These are phyloP conservation scores for Sipha maydis DNA, from an alignment of 2,888 invertebrate species.

Conservation along the genomic window DNA sequence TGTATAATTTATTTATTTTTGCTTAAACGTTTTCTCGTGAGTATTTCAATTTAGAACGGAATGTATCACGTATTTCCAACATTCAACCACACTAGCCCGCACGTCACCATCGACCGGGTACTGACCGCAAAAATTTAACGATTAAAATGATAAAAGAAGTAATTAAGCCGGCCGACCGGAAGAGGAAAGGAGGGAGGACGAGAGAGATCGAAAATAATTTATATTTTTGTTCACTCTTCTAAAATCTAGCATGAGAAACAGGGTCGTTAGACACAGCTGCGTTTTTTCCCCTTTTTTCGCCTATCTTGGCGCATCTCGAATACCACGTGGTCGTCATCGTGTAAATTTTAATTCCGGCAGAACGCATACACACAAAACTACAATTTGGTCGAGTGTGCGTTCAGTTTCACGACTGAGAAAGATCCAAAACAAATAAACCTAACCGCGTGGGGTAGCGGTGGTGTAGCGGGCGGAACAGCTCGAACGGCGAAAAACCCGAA, in stretches of 20 bases:
- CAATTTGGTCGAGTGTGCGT: background rate
- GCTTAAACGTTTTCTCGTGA: background rate
- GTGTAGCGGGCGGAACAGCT: background rate
- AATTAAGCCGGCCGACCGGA: too few species aligned
- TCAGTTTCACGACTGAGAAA: constrained; percentile 1
- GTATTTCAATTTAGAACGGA: background rate
- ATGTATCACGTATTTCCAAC: too few species aligned
- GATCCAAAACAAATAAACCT: constrained; percentile 38
- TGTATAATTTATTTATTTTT: background rate
- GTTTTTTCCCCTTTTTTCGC: constrained; percentile 22
- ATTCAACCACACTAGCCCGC: too few species aligned
- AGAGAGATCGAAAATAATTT: too few species aligned
- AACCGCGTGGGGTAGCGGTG: background rate
- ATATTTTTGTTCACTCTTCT: background rate
- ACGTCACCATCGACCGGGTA: too few species aligned
- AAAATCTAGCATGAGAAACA: background rate
- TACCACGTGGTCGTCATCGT: constrained; percentile 4
- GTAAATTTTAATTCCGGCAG: constrained; percentile 49
- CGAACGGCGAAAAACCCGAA: background rate
- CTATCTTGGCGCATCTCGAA: background rate
- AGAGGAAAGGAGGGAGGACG: too few species aligned
- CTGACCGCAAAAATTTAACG: background rate
- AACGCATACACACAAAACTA: background rate
- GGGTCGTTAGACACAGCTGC: constrained; percentile 52
- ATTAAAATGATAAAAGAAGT: background rate